Percentiles rank a stretch among this genome's conserved stretches.
phyloP scores from a whole-genome alignment of 2,797 vertebrate species.

The Psittacula derbiana region DNA sequence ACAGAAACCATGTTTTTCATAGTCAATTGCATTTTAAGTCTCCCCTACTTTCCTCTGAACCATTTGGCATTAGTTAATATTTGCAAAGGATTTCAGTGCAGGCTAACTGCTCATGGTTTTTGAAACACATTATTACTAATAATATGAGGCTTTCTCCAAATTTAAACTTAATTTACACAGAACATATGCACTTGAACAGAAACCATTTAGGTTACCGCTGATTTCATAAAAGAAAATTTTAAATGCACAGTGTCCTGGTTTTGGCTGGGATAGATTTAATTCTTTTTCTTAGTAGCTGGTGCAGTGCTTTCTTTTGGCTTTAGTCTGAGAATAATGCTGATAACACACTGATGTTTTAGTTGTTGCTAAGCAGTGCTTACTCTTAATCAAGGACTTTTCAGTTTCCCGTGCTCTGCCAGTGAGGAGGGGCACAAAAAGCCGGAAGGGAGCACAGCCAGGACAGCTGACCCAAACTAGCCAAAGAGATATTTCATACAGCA shows the following conservation, averaged over 20 bases:
- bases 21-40: neutral
- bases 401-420: neutral
- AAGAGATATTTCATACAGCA: neutral
- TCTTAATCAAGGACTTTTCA: neutral
- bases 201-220: neutral
- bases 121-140: neutral
- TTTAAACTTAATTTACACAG: neutral
- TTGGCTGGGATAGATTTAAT: neutral
- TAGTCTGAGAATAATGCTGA: neutral
- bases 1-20: neutral
- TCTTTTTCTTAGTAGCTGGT: neutral
- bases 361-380: neutral
- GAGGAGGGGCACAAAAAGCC: neutral
- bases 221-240: neutral
- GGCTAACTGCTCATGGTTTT: neutral
- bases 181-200: accelerated
- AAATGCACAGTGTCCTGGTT: neutral
- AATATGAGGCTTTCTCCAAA: neutral
- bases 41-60: neutral
- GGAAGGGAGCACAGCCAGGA: neutral
- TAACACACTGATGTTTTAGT: neutral
- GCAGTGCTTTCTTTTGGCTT: neutral
- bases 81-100: neutral
- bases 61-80: neutral
- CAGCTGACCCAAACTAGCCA: neutral